Evolutionary conservation across 2,888 invertebrate species (phyloP).

Genomic region (Lycia hirtaria): DNA sequence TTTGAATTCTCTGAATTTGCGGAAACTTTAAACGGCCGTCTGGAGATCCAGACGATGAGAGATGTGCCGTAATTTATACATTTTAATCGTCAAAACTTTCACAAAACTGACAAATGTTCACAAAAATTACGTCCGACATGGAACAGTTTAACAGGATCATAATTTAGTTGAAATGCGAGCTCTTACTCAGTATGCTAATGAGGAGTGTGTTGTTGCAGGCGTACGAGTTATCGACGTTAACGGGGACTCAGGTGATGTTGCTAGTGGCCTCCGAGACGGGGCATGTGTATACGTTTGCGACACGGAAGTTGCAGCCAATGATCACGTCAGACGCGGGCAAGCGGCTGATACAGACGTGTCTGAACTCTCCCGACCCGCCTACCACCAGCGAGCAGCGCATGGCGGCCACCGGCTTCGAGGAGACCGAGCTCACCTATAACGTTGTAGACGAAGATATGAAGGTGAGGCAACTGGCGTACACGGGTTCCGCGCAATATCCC

Average conservation of each 20-base stretch:
- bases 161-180: slow-evolving; percentile 31
- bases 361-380: slow-evolving; percentile 98
- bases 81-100: slow-evolving; percentile 34
- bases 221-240: slow-evolving; percentile 98
- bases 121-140: slow-evolving; percentile 39
- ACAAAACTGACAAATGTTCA: slow-evolving; percentile 50
- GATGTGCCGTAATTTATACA: slow-evolving; percentile 29
- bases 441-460: slow-evolving; percentile 97
- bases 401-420: slow-evolving; percentile 99
- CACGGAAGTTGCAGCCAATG: slow-evolving; percentile 99
- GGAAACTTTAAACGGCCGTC: slow-evolving; percentile 19
- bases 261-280: slow-evolving; percentile 99
- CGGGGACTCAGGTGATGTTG: slow-evolving; percentile 99
- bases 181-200: slow-evolving; percentile 28
- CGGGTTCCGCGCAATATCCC: slow-evolving; percentile 90
- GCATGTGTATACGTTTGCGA: slow-evolving; percentile 99
- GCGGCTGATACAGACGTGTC: slow-evolving; percentile 98
- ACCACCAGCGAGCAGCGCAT: slow-evolving; percentile 96
- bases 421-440: slow-evolving; percentile 98
- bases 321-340: slow-evolving; percentile 99
- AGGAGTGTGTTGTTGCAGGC: slow-evolving; percentile 88
- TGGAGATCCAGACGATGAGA: slow-evolving; percentile 28
- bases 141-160: slow-evolving; percentile 19
- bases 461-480: slow-evolving; percentile 98
- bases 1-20: slow-evolving; percentile 26